Evolutionary conservation across 2,113 vertebrate genomes (phyloP), one percentile per base, ranked within the genome.

Genomic region (Oreochromis aureus): DNA sequence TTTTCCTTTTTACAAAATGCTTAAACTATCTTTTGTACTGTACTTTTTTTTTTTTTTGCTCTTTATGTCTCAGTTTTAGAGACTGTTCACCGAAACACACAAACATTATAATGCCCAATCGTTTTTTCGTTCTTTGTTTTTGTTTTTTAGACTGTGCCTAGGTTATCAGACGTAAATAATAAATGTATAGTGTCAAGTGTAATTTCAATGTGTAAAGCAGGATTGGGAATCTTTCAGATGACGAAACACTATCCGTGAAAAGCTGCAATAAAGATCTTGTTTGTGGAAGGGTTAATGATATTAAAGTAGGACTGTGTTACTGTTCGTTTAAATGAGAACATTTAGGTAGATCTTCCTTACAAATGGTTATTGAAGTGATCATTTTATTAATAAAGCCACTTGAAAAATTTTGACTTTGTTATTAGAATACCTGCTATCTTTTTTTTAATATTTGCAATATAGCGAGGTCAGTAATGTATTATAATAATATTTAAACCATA

Each of bases 181-280:
- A 32, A 86, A 89, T 93, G 86, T 91, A 84, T 76, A 53, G 88
- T 89, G 85, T 92, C 84, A 82, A 91, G 56, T 78, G 32, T 91
- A 48, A 59, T 82, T 90, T 81, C n/a, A 36, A 39, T 87, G 54
- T 86, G 22, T 86, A 58, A 83, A 53, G 56, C 59, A 83, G 85
- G 55, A 71, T 34, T 81, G 71, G 89, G 54, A 87, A 82, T 83
- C 41, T 3, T 32, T 88, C 54, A 82, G 53, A 55, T 81, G 56
- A 91, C 13, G 83, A 54, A 87, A 89, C 51, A 58, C 30, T 66
- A 39, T 81, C 36, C 32, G 15, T 90, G 82, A 83, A 78, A 88
- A 85, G 61, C 10, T 61, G 39, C 51, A 66, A 81, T 71, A 44
- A 87, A 83, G 85, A 83, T 82, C 34, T 81, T 56, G 76, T 84